Evolutionary conservation across 2,113 vertebrate genomes (phyloP).

Genomic region (Lates calcarifer): DNA sequence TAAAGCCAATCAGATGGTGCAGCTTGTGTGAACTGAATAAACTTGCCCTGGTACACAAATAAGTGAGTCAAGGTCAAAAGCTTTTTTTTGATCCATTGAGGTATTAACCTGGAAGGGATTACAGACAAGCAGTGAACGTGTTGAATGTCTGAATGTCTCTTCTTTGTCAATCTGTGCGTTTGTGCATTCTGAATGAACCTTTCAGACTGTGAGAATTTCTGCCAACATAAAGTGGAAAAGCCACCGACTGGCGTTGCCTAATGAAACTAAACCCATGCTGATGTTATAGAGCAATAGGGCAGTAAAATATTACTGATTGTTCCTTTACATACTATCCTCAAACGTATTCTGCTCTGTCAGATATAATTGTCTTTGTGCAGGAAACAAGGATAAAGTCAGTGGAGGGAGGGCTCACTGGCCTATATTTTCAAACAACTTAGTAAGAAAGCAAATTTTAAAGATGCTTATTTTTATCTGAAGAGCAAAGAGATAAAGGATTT

Average conservation of each 20-base stretch:
- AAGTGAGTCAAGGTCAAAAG: too few relatives aligned
- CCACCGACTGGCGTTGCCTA: not conserved
- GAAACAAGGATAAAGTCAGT: not conserved
- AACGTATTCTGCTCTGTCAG: not conserved
- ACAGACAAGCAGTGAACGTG: not conserved
- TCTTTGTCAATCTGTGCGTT: not conserved
- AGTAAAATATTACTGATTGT: not conserved
- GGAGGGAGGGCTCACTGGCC: not conserved
- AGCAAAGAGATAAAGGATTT: constrained; percentile 10
- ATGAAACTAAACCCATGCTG: not conserved
- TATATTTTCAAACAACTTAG: not conserved
- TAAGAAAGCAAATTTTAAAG: not conserved
- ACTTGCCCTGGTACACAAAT: too few relatives aligned
- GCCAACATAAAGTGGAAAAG: not conserved
- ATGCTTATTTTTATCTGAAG: not conserved
- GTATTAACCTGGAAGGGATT: not conserved
- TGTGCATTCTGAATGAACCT: constrained; percentile 9
- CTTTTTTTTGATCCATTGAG: too few relatives aligned
- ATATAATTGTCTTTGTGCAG: not conserved
- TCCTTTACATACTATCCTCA: not conserved
- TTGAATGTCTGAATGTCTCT: not conserved
- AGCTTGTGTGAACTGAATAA: not conserved
- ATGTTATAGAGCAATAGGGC: not conserved
- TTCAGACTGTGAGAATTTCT: not conserved
- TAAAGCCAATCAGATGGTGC: not conserved